Percentiles rank a stretch among this genome's conserved stretches.
phyloP scores from a whole-genome alignment of 2,888 invertebrate genomes.

The Aricia artaxerxes region DNA sequence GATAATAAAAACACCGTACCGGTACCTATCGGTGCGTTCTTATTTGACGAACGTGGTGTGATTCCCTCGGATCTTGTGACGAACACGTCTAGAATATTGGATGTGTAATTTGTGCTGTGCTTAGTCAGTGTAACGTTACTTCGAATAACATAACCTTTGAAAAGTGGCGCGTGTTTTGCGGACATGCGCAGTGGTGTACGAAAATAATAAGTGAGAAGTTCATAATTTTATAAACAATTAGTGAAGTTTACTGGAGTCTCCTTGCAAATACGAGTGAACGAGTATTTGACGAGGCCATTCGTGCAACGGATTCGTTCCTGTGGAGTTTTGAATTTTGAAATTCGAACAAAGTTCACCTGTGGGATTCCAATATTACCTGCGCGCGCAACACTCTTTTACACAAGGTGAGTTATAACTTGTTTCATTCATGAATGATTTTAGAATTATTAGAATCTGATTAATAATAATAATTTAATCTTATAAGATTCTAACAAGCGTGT shows the following conservation, averaged over 20 bases:
- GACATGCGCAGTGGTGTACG: constrained; percentile 73
- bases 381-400: constrained; percentile 72
- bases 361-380: constrained; percentile 75
- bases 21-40: constrained; percentile 45
- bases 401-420: constrained; percentile 60
- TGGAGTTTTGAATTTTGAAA: constrained; percentile 56
- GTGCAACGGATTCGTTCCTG: constrained; percentile 41
- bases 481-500: background rate
- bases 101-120: constrained; percentile 50
- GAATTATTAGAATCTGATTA: background rate
- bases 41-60: constrained; percentile 20
- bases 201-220: constrained; percentile 72
- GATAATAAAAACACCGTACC: constrained; percentile 40
- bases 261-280: constrained; percentile 62
- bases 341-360: constrained; percentile 73
- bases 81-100: constrained; percentile 8
- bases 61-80: constrained; percentile 53
- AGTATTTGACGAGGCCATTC: constrained; percentile 47
- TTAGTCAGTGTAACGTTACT: constrained; percentile 51
- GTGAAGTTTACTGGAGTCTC: constrained; percentile 57
- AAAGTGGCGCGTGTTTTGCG: constrained; percentile 72
- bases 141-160: constrained; percentile 69
- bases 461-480: background rate
- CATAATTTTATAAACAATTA: constrained; percentile 74
- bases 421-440: background rate